These are phyloP conservation scores for Cantharis lateralis DNA, from an alignment of 2,888 invertebrate species.

Conservation along the genomic window DNA sequence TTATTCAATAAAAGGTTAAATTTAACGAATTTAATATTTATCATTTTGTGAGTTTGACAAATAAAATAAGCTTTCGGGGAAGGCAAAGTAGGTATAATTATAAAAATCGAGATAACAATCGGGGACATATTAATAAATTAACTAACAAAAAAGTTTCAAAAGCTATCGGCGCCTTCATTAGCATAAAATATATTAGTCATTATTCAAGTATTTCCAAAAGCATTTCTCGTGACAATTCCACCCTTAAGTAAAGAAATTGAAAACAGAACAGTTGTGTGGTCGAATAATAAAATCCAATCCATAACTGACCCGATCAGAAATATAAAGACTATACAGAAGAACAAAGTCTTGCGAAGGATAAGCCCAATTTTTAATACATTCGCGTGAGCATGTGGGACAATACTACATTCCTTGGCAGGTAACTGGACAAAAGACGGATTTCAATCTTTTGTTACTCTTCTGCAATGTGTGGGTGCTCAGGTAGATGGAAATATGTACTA, in stretches of 20 bases:
- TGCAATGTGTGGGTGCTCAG: constrained; percentile 54
- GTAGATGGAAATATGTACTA: constrained; percentile 46
- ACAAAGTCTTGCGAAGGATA: constrained; percentile 42
- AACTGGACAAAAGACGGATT: constrained; percentile 53
- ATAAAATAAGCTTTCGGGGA: neutral
- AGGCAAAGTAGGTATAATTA: neutral
- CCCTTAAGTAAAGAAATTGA: constrained; percentile 8
- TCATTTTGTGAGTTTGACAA: neutral
- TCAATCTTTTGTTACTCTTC: constrained; percentile 51
- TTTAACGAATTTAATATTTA: neutral
- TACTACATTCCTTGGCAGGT: constrained; percentile 52
- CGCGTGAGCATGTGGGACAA: constrained; percentile 45
- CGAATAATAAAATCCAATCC: constrained; percentile 41
- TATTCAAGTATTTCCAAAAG: constrained; percentile 17
- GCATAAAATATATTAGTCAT: constrained; percentile 32
- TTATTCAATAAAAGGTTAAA: neutral
- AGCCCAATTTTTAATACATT: constrained; percentile 50
- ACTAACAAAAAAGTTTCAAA: constrained; percentile 36
- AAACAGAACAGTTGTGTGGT: constrained; percentile 27
- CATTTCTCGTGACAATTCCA: constrained; percentile 20
- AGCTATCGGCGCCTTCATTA: constrained; percentile 36
- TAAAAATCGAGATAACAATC: constrained; percentile 21
- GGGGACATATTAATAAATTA: constrained; percentile 39
- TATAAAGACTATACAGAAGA: constrained; percentile 35
- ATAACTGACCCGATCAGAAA: constrained; percentile 47